phyloP scores from a whole-genome alignment of 2,888 invertebrate species.

The Pseudoips prasinana region DNA sequence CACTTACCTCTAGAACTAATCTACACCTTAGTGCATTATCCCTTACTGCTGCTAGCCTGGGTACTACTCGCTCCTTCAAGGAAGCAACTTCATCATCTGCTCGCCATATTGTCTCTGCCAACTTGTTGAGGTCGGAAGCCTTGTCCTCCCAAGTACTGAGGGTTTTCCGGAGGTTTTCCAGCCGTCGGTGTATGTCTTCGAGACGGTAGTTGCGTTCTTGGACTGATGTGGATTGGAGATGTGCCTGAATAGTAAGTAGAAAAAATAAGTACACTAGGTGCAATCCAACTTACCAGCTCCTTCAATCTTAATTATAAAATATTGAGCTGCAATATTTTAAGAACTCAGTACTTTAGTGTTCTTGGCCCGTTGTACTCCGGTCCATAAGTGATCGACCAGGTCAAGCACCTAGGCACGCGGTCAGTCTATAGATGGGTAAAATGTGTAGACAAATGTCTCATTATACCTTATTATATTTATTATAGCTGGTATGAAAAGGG shows the following conservation, averaged over 20 bases:
- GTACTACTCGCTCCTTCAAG: slow-evolving; percentile 69
- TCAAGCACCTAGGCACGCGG: too few species aligned
- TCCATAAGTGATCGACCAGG: too few species aligned
- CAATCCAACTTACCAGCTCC: too few species aligned
- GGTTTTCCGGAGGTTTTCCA: slow-evolving; percentile 41
- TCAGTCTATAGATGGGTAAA: too few species aligned
- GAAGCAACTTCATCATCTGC: slow-evolving; percentile 74
- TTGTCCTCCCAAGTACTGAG: slow-evolving; percentile 61
- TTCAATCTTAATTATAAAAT: too few species aligned
- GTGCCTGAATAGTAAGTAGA: slow-evolving; percentile 46
- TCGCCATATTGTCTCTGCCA: slow-evolving; percentile 70
- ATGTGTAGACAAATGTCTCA: too few species aligned
- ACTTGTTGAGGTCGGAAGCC: slow-evolving; percentile 67
- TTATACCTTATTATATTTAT: too few species aligned
- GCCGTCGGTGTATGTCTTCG: slow-evolving; percentile 48
- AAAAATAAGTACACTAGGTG: too few species aligned
- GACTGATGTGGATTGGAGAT: slow-evolving; percentile 66
- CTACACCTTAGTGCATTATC: slow-evolving; percentile 58
- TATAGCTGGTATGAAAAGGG: too few species aligned
- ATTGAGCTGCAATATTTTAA: too few species aligned
- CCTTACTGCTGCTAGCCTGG: slow-evolving; percentile 44
- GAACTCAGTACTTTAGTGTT: too few species aligned
- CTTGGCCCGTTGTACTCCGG: too few species aligned
- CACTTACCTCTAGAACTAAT: slow-evolving; percentile 57
- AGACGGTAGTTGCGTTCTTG: slow-evolving; percentile 66